phyloP scores from a whole-genome alignment of 1,140 invertebrate genomes.

The Caenorhabditis tropicalis region DNA sequence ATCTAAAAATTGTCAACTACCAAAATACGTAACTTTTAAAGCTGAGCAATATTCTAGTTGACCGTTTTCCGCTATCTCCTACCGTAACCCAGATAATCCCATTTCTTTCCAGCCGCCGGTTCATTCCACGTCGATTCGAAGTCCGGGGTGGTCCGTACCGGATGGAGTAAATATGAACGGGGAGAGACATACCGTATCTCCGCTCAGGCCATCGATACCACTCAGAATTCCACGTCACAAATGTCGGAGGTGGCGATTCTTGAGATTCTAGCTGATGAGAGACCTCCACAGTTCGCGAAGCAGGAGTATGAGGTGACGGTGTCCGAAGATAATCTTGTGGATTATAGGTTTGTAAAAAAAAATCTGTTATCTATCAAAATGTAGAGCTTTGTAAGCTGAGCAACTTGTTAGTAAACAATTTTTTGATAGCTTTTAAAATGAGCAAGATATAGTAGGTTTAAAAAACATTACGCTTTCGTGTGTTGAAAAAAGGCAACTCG shows the following conservation, averaged over 20 bases:
- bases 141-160: constrained; percentile 66
- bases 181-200: constrained; percentile 66
- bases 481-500: too few relatives aligned
- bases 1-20: too few relatives aligned
- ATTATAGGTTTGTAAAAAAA: constrained; percentile 61
- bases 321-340: constrained; percentile 62
- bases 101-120: constrained; percentile 58
- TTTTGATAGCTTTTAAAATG: too few relatives aligned
- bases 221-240: constrained; percentile 40
- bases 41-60: too few relatives aligned
- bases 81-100: too few relatives aligned
- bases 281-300: constrained; percentile 67
- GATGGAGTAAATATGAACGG: constrained; percentile 56
- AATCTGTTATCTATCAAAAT: too few relatives aligned
- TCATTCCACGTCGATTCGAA: constrained; percentile 63
- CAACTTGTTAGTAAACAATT: too few relatives aligned
- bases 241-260: constrained; percentile 64
- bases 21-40: too few relatives aligned
- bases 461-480: too few relatives aligned
- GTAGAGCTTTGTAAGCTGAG: too few relatives aligned
- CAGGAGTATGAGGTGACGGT: constrained; percentile 59
- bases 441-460: too few relatives aligned
- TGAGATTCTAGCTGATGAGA: constrained; percentile 66
- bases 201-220: constrained; percentile 64
- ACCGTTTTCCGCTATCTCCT: too few relatives aligned